Conservation (phyloP, 2,888 invertebrate genomes). For the Entomobrya multifasciata region DNA sequence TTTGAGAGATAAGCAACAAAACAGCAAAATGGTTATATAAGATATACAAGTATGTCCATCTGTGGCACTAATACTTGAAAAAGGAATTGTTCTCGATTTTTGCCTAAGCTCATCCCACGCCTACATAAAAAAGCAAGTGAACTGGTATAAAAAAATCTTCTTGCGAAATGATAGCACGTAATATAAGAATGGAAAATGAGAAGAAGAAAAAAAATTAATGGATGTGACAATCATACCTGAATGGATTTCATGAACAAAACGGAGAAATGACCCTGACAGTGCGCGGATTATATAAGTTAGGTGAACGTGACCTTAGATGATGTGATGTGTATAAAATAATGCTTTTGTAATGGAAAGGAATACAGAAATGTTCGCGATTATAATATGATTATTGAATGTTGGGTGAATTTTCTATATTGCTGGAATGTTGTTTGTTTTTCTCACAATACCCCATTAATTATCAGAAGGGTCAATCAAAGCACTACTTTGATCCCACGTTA, state of each 20-base stretch:
- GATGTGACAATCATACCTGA: conserved; percentile 11
- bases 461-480: no score
- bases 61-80: conserved; percentile 61
- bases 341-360: neutral
- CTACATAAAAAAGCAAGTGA: conserved; percentile 54
- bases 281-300: no score
- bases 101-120: conserved; percentile 51
- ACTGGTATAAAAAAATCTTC: neutral
- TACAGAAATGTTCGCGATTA: neutral
- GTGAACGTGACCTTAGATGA: no score
- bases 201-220: neutral
- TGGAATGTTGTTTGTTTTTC: neutral
- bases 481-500: no score
- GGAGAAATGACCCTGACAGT: neutral
- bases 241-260: no score
- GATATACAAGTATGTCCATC: conserved; percentile 21
- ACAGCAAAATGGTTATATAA: neutral
- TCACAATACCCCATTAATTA: neutral
- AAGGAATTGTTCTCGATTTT: conserved; percentile 55
- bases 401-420: no score
- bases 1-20: no score
- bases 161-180: neutral
- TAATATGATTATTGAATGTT: neutral
- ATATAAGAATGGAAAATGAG: neutral
- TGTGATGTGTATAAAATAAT: no score